Conservation (phyloP, 2,113 vertebrate species). For the Machaerirhynchus nigripectus region DNA sequence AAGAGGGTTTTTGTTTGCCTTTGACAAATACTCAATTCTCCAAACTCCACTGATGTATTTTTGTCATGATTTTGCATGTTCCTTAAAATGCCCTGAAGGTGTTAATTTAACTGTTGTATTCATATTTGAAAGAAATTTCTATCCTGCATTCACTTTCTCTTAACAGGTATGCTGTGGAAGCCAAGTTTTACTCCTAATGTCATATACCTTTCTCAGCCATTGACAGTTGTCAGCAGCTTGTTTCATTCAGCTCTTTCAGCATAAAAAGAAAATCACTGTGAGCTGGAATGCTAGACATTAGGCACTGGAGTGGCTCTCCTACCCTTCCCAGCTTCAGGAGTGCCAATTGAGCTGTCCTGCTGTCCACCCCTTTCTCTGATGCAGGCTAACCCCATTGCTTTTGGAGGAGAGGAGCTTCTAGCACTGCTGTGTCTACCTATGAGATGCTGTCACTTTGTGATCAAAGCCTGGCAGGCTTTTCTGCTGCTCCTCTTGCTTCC, state of each 20-base stretch:
- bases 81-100: not conserved
- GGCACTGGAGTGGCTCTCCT: not conserved
- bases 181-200: not conserved
- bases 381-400: not conserved
- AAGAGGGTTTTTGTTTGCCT: not conserved
- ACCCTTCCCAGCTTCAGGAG: not conserved
- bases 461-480: not conserved
- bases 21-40: not conserved
- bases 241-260: not conserved
- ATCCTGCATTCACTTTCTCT: not conserved
- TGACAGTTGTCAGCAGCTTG: not conserved
- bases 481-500: not conserved
- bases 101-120: not conserved
- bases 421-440: not conserved
- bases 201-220: not conserved
- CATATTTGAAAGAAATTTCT: not conserved
- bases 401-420: not conserved
- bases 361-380: not conserved
- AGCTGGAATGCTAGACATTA: not conserved
- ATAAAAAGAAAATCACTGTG: not conserved
- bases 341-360: rapidly evolving
- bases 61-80: not conserved
- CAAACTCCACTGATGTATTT: not conserved
- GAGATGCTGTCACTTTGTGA: not conserved
- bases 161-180: not conserved